These are phyloP conservation scores for Tridacna gigas DNA, from an alignment of 2,888 invertebrate genomes.

Conservation along the genomic window DNA sequence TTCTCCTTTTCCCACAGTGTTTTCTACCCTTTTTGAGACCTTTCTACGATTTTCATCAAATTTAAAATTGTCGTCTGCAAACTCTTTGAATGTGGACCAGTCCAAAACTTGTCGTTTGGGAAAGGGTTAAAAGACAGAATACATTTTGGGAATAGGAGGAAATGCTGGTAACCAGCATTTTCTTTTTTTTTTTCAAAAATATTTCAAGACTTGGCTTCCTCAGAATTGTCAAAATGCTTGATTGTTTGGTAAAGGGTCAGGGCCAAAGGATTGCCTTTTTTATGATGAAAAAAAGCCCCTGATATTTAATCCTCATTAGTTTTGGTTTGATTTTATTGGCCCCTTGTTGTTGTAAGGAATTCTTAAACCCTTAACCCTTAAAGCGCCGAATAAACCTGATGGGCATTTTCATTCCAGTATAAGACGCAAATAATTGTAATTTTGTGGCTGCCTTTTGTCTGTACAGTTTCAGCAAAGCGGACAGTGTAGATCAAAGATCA, in stretches of 20 bases:
- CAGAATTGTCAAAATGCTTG: background rate
- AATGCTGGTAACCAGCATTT: background rate
- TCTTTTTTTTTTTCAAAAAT: background rate
- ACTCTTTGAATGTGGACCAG: background rate
- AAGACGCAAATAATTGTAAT: no score
- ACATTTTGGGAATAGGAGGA: background rate
- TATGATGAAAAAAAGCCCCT: conserved; percentile 13
- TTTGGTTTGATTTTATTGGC: conserved; percentile 7
- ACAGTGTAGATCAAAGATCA: no score
- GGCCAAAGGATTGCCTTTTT: conserved; percentile 14
- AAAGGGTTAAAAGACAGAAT: background rate
- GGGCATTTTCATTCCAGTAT: no score
- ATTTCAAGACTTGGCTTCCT: background rate
- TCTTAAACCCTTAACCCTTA: no score
- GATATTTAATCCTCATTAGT: conserved; percentile 23
- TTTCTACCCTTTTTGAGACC: no score
- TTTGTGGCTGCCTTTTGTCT: no score
- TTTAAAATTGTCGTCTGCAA: background rate
- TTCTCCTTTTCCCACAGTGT: background rate
- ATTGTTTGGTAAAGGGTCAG: conserved; percentile 2
- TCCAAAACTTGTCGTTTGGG: no score
- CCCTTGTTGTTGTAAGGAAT: no score
- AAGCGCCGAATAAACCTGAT: no score
- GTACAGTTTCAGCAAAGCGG: no score
- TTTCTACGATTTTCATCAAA: background rate